phyloP scores from a whole-genome alignment of 2,797 vertebrate genomes.

The Falco columbarius region DNA sequence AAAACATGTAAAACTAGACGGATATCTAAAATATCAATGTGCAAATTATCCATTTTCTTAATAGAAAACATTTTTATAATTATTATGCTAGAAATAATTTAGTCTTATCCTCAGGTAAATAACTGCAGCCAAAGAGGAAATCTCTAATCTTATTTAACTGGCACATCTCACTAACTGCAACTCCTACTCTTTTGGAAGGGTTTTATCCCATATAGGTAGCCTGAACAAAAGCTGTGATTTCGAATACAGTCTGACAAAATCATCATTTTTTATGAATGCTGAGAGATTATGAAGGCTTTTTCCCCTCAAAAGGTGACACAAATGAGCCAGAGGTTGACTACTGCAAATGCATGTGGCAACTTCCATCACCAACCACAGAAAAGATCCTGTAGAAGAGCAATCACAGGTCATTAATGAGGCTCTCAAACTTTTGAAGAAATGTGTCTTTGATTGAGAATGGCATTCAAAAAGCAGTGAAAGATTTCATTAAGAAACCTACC shows the following conservation, averaged over 20 bases:
- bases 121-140: not conserved
- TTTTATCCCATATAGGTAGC: not conserved
- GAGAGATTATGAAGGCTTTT: not conserved
- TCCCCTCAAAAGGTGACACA: not conserved
- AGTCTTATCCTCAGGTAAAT: not conserved
- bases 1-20: not conserved
- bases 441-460: not conserved
- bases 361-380: not conserved
- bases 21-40: not conserved
- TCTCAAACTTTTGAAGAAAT: not conserved
- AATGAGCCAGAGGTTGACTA: not conserved
- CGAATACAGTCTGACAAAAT: slow-evolving; percentile 10
- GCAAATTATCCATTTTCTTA: not conserved
- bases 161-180: not conserved
- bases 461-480: not conserved
- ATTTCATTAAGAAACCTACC: not conserved
- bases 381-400: not conserved
- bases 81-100: not conserved
- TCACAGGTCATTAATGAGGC: not conserved
- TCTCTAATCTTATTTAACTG: not conserved
- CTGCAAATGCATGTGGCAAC: not conserved
- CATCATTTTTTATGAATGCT: not conserved
- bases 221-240: slow-evolving; percentile 47
- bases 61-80: not conserved
- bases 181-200: not conserved